A percentile compares a stretch with the other conserved stretches of the same genome.
These are phyloP conservation scores for Alca torda DNA, from an alignment of 2,797 vertebrate genomes.

Conservation along the genomic window DNA sequence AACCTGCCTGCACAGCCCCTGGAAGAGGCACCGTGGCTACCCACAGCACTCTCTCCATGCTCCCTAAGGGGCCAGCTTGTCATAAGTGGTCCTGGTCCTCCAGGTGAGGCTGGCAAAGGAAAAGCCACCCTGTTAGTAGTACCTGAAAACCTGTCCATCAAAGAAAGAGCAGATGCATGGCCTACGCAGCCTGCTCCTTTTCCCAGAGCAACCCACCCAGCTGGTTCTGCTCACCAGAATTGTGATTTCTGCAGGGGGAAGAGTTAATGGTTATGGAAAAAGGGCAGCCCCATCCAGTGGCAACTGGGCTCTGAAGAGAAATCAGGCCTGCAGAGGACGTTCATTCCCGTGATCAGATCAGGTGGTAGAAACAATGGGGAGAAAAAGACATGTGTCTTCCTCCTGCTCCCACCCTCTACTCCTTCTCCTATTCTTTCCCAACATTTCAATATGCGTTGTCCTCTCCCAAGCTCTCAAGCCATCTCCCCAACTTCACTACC, in stretches of 20 bases:
- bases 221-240: not conserved
- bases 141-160: not conserved
- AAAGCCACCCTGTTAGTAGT: not conserved
- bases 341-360: not conserved
- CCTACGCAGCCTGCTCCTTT: not conserved
- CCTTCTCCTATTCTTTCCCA: not conserved
- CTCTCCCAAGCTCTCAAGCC: not conserved
- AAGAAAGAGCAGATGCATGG: rapidly evolving
- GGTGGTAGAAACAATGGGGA: not conserved
- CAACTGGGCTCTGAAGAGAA: not conserved
- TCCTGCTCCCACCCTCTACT: not conserved
- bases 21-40: not conserved
- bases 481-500: not conserved
- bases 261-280: not conserved
- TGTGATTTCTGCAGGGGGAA: not conserved
- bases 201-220: not conserved
- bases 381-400: not conserved
- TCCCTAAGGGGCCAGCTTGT: not conserved
- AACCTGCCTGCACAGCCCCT: not conserved
- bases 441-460: not conserved
- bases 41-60: rapidly evolving
- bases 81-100: not conserved
- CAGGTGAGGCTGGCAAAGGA: not conserved
- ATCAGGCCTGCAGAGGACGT: not conserved
- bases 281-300: not conserved